phyloP scores from a whole-genome alignment of 2,113 vertebrate genomes.

The Psammodynastes pulverulentus region DNA sequence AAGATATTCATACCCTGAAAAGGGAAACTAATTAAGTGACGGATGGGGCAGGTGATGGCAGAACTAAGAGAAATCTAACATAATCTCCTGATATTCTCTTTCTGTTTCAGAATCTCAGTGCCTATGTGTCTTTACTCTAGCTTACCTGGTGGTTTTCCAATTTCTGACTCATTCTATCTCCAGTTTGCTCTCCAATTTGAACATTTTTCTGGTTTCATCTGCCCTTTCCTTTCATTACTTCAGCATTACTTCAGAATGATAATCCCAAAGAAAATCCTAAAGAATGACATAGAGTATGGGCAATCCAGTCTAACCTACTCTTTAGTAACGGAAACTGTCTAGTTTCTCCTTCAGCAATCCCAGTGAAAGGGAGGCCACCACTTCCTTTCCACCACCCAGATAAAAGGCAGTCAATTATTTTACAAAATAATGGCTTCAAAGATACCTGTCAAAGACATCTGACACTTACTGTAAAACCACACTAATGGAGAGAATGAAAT shows the following conservation, averaged over 20 bases:
- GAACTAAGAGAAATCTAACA: background rate
- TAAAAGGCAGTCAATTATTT: background rate
- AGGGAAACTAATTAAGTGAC: background rate
- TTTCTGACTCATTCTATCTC: background rate
- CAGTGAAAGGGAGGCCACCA: background rate
- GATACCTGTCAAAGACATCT: background rate
- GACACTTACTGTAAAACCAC: fast-evolving
- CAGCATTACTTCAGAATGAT: background rate
- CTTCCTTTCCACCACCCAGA: background rate
- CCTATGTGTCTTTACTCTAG: background rate
- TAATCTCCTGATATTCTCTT: background rate
- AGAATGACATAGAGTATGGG: background rate
- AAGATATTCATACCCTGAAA: background rate
- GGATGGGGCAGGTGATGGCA: background rate
- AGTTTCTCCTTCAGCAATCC: too few species aligned
- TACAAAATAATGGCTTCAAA: background rate
- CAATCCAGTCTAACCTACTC: background rate
- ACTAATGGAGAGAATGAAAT: background rate
- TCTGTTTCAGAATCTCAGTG: background rate
- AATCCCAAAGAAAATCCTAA: background rate
- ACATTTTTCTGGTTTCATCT: background rate
- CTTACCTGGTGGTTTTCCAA: background rate
- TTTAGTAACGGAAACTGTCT: background rate
- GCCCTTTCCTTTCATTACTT: background rate
- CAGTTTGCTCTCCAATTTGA: too few species aligned